These are phyloP conservation scores for Panagrolaimus sp. DNA, from an alignment of 1,140 invertebrate species.

Conservation along the genomic window DNA sequence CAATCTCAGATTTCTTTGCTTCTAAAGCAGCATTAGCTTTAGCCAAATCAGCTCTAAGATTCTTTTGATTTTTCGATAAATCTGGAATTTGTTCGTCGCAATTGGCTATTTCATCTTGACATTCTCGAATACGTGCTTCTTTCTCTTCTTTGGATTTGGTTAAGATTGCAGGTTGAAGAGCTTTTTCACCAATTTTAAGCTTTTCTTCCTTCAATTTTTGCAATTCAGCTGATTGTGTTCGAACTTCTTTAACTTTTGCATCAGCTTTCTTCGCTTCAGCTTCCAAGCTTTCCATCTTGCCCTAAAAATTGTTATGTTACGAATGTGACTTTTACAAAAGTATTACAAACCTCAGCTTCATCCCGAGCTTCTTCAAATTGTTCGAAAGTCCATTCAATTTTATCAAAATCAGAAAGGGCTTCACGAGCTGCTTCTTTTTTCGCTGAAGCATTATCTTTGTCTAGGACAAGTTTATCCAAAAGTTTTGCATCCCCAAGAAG, in stretches of 20 bases:
- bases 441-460: neutral
- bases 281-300: neutral
- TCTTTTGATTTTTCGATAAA: neutral
- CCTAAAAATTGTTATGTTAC: no score
- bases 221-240: neutral
- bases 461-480: neutral
- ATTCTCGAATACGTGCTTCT: neutral
- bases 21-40: neutral
- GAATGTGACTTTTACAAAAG: no score
- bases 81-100: neutral
- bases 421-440: constrained; percentile 20
- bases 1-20: neutral
- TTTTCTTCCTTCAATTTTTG: neutral
- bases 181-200: constrained; percentile 8
- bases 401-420: no score
- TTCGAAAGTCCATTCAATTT: no score
- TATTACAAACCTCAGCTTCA: no score
- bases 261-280: constrained; percentile 9
- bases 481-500: neutral
- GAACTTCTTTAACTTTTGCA: no score
- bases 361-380: no score
- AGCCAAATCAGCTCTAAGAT: neutral
- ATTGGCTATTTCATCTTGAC: neutral
- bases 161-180: neutral
- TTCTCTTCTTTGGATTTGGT: constrained; percentile 2